phyloP scores from a whole-genome alignment of 2,113 vertebrate species.

The Panurus biarmicus region DNA sequence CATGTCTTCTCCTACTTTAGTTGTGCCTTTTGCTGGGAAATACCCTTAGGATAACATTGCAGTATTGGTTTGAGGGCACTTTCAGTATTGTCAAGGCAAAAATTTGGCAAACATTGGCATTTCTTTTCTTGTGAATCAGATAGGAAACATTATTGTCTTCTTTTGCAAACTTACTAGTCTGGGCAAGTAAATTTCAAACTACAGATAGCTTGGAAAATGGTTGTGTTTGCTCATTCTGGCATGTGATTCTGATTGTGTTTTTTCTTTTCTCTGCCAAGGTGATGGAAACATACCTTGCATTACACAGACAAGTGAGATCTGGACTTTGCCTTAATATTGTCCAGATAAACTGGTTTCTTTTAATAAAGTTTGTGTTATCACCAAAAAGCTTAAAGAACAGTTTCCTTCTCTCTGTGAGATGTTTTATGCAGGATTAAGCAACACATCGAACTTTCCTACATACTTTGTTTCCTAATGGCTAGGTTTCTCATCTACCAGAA shows the following conservation, averaged over 20 bases:
- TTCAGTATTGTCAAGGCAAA: neutral
- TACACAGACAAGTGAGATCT: neutral
- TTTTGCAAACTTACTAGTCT: neutral
- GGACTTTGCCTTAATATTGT: neutral
- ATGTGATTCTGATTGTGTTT: neutral
- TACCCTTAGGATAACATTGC: neutral
- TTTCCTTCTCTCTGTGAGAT: neutral
- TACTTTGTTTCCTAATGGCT: neutral
- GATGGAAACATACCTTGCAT: neutral
- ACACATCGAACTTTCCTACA: accelerated
- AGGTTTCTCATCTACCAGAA: neutral
- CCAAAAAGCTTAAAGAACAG: neutral
- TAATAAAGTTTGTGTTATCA: neutral
- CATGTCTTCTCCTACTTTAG: neutral
- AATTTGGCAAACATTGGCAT: neutral
- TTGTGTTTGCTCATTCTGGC: neutral
- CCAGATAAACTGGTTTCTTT: neutral
- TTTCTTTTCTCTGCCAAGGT: neutral
- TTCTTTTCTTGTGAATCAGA: neutral
- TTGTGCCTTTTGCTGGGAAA: neutral
- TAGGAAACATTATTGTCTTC: neutral
- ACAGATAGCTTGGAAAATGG: neutral
- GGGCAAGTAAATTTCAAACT: neutral
- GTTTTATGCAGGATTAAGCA: neutral
- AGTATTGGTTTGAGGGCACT: neutral